Evolutionary conservation across 2,797 vertebrate genomes (phyloP).

Genomic region (Tauraco hartlaubi): DNA sequence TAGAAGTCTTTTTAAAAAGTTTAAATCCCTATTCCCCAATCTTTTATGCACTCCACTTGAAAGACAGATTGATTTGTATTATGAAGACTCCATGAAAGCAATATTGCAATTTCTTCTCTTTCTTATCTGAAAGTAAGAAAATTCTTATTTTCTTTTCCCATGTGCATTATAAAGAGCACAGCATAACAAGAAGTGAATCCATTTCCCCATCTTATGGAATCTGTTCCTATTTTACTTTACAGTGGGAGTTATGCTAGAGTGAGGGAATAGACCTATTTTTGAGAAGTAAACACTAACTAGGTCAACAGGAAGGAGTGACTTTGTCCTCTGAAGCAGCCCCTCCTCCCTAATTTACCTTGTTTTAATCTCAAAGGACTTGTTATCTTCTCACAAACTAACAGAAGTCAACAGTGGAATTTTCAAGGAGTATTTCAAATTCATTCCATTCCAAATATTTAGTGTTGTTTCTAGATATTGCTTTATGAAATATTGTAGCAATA

Average conservation of each 20-base stretch:
- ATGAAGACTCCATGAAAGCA: background rate
- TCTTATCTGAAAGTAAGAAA: conserved; percentile 10
- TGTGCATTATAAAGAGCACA: background rate
- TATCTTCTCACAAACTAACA: conserved; percentile 33
- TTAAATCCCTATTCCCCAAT: conserved; percentile 5
- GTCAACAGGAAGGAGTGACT: conserved; percentile 12
- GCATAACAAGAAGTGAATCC: background rate
- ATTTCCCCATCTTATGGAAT: background rate
- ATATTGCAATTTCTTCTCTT: conserved; percentile 34
- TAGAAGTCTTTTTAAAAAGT: background rate
- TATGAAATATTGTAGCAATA: background rate
- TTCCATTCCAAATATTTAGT: conserved; percentile 23
- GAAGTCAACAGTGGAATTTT: conserved; percentile 8
- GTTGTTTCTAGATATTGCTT: background rate
- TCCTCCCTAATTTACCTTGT: background rate
- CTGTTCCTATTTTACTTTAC: background rate
- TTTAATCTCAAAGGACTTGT: conserved; percentile 30
- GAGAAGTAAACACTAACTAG: conserved; percentile 25
- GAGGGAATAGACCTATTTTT: conserved; percentile 14
- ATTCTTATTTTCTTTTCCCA: background rate
- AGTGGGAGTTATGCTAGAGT: background rate
- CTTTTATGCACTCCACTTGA: background rate
- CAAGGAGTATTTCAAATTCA: background rate
- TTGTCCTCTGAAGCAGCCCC: conserved; percentile 1
- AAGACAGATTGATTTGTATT: conserved; percentile 33